Conservation (phyloP, 2,113 vertebrate species). For the Lampris incognitus region DNA sequence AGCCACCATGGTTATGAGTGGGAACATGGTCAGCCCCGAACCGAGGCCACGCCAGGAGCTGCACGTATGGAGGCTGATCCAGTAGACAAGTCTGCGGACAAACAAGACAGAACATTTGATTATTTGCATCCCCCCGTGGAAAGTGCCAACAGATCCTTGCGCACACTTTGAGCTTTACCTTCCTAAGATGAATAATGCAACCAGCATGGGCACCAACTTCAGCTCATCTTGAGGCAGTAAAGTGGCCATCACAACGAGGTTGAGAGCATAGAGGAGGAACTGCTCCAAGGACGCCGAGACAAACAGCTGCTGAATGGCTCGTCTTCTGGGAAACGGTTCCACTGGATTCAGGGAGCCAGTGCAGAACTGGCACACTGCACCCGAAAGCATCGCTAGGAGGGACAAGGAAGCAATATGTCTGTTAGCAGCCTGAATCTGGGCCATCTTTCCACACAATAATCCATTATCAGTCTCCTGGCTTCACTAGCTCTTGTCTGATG, state of each 20-base stretch:
- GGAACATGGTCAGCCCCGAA: constrained; percentile 81
- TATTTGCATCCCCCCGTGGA: constrained; percentile 26
- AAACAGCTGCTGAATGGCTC: constrained; percentile 71
- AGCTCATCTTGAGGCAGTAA: constrained; percentile 78
- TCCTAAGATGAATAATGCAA: constrained; percentile 76
- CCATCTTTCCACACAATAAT: constrained; percentile 45
- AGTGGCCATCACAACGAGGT: constrained; percentile 74
- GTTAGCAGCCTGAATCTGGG: constrained; percentile 38
- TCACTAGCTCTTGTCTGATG: constrained; percentile 34
- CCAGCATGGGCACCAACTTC: constrained; percentile 77
- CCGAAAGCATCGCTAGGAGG: constrained; percentile 72
- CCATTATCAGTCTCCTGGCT: background rate
- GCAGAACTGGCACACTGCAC: constrained; percentile 75
- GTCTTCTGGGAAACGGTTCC: constrained; percentile 50
- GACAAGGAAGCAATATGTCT: constrained; percentile 56
- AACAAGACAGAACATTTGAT: constrained; percentile 36
- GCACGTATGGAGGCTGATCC: constrained; percentile 75
- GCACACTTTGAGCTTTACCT: constrained; percentile 69
- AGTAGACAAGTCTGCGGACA: constrained; percentile 77
- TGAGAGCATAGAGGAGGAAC: constrained; percentile 79
- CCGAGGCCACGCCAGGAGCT: constrained; percentile 81
- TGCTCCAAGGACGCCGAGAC: constrained; percentile 73
- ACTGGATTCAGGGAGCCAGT: constrained; percentile 59
- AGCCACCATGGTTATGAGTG: constrained; percentile 76
- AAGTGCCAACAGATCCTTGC: background rate